These are phyloP conservation scores for Altica lythri DNA, from an alignment of 2,888 invertebrate species.

Conservation along the genomic window DNA sequence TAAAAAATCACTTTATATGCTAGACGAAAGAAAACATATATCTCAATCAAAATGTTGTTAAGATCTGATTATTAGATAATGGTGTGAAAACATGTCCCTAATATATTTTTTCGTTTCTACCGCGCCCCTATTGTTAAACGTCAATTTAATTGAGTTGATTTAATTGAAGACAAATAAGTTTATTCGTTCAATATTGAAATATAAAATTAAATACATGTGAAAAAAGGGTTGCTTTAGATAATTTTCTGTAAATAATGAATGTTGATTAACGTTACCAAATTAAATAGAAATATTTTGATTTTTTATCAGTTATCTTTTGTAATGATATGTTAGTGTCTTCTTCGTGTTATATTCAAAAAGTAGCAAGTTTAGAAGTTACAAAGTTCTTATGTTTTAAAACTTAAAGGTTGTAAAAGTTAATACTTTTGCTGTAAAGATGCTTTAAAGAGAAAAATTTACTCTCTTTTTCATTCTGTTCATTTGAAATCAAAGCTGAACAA, in stretches of 20 bases:
- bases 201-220: not conserved
- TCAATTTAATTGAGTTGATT: conserved; percentile 8
- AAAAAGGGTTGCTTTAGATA: not conserved
- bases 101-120: not conserved
- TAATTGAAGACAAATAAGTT: conserved; percentile 4
- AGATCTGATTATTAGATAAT: conserved; percentile 11
- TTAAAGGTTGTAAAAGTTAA: too few species aligned
- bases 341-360: too few species aligned
- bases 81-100: conserved; percentile 1
- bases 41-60: conserved; percentile 4
- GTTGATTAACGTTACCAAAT: too few species aligned
- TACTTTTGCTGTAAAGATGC: too few species aligned
- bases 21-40: conserved; percentile 1
- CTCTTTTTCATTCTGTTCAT: conserved; percentile 4
- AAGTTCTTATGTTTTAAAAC: too few species aligned
- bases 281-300: too few species aligned
- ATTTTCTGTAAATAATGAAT: too few species aligned
- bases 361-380: too few species aligned
- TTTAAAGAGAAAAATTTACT: not conserved
- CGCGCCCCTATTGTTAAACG: conserved; percentile 6
- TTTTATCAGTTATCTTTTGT: too few species aligned
- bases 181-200: conserved; percentile 2
- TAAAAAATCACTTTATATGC: not conserved
- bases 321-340: too few species aligned
- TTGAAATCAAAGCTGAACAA: conserved; percentile 4